Evolutionary conservation across 2,113 vertebrate genomes (phyloP).

Genomic region (Hippocampus zosterae): DNA sequence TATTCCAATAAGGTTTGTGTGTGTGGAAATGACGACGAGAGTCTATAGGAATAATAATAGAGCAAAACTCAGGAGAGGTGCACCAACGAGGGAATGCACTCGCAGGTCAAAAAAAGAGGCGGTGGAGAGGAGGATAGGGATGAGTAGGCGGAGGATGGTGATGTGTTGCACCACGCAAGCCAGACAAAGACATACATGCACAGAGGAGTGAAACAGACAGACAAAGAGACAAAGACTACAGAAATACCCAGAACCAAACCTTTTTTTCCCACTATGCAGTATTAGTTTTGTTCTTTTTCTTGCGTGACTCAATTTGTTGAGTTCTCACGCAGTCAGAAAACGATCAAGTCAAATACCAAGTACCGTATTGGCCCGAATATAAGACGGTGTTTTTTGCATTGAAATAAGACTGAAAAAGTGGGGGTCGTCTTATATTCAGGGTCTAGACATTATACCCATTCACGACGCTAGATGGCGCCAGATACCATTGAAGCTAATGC

Average conservation of each 20-base stretch:
- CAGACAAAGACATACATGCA: slow-evolving; percentile 53
- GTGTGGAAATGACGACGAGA: slow-evolving; percentile 42
- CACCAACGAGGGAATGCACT: slow-evolving; percentile 33
- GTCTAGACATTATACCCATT: no score
- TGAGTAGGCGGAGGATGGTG: slow-evolving; percentile 38
- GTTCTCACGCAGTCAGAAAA: background rate
- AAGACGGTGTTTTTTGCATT: no score
- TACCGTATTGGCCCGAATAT: no score
- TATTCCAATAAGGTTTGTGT: slow-evolving; percentile 52
- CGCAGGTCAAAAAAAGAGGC: slow-evolving; percentile 48
- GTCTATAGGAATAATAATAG: slow-evolving; percentile 54
- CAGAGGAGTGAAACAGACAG: slow-evolving; percentile 45
- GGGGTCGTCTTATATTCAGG: no score
- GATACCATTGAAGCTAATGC: no score
- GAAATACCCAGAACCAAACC: background rate
- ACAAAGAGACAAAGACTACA: slow-evolving; percentile 62
- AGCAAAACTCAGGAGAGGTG: slow-evolving; percentile 51
- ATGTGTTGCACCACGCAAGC: slow-evolving; percentile 49
- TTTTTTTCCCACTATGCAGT: background rate
- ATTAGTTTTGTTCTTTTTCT: background rate
- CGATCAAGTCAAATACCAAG: no score
- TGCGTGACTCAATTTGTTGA: background rate
- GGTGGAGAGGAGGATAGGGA: slow-evolving; percentile 34
- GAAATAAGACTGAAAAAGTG: no score
- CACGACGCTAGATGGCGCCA: no score